phyloP scores from a whole-genome alignment of 1,140 invertebrate species.

The Onthophagus taurus region DNA sequence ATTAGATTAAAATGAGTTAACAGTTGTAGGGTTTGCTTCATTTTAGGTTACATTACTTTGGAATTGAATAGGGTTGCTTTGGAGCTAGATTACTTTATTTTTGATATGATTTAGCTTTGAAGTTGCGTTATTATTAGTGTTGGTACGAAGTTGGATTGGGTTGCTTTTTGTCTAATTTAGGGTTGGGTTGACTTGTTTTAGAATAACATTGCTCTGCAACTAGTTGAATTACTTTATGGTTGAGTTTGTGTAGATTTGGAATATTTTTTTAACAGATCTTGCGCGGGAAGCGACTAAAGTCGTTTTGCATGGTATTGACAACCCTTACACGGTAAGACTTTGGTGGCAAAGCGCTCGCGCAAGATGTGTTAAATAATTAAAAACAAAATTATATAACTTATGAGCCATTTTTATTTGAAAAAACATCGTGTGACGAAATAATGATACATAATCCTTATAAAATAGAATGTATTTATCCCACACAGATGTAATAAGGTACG shows the following conservation, averaged over 20 bases:
- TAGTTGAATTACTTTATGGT: not conserved
- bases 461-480: constrained; percentile 13
- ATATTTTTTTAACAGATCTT: not conserved
- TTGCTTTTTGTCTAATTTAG: too few species aligned
- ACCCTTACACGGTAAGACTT: not conserved
- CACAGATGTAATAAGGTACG: too few species aligned
- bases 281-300: too few species aligned
- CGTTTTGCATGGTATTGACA: too few species aligned
- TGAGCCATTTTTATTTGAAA: constrained; percentile 20
- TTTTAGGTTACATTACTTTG: too few species aligned
- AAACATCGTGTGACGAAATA: constrained; percentile 17
- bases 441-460: constrained; percentile 8
- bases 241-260: not conserved
- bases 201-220: constrained; percentile 5
- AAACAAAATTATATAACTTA: constrained; percentile 14
- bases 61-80: too few species aligned
- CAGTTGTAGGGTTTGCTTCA: too few species aligned
- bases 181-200: not conserved
- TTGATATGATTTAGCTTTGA: too few species aligned
- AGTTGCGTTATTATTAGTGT: too few species aligned
- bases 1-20: too few species aligned
- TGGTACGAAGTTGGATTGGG: too few species aligned
- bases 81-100: too few species aligned
- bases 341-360: not conserved
- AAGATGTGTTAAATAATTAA: constrained; percentile 4